Evolutionary conservation across 2,888 invertebrate genomes (phyloP).

Genomic region (Eilema caniola): DNA sequence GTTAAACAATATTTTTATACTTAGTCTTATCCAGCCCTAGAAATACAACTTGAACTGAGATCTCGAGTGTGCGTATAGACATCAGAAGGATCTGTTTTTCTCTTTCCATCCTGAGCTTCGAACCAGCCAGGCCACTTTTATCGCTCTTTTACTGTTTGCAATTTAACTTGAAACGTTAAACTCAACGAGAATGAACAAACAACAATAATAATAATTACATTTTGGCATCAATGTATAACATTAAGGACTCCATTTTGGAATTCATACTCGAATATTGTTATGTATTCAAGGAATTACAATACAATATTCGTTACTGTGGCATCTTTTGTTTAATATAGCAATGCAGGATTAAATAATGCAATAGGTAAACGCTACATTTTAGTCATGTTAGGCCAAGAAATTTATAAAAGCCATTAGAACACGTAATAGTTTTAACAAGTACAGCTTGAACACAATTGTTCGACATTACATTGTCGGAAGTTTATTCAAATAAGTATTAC

Average conservation of each 20-base stretch:
- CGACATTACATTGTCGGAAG: neutral
- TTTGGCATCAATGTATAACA: slow-evolving; percentile 58
- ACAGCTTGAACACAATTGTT: too few relatives aligned
- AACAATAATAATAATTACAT: slow-evolving; percentile 69
- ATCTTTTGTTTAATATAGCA: neutral
- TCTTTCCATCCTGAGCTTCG: slow-evolving; percentile 60
- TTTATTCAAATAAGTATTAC: too few relatives aligned
- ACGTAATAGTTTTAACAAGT: neutral
- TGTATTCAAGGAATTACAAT: slow-evolving; percentile 8
- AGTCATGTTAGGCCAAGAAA: too few relatives aligned
- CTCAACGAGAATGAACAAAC: slow-evolving; percentile 68
- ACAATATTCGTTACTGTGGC: slow-evolving; percentile 4
- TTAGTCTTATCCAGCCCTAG: slow-evolving; percentile 34
- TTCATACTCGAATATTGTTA: neutral
- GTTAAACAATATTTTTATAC: neutral
- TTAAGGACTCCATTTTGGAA: slow-evolving; percentile 21
- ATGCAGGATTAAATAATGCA: neutral
- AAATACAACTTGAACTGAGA: slow-evolving; percentile 36
- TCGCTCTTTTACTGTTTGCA: slow-evolving; percentile 80
- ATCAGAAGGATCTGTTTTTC: slow-evolving; percentile 59
- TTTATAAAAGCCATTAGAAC: too few relatives aligned
- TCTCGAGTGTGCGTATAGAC: slow-evolving; percentile 39
- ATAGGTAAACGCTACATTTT: neutral
- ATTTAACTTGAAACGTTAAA: slow-evolving; percentile 81
- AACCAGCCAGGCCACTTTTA: slow-evolving; percentile 78